A percentile compares a stretch with the other conserved stretches of the same genome.
Conservation (phyloP, 1,140 invertebrate species). For the Bombus ignitus region DNA sequence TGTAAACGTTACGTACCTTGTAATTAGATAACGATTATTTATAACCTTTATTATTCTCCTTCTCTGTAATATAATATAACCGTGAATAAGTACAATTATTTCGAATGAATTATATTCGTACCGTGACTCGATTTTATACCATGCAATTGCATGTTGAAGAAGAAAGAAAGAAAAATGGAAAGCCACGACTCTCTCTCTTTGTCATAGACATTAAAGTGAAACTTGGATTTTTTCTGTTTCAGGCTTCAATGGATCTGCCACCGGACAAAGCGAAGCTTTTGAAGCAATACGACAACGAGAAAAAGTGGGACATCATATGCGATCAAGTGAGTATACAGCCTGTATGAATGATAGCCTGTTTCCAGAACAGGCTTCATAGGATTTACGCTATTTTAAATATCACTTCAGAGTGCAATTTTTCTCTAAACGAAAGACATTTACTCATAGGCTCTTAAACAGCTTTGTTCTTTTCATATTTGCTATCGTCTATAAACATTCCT, state of each 20-base stretch:
- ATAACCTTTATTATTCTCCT: no score
- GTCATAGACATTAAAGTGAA: conserved; percentile 4
- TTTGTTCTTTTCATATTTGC: no score
- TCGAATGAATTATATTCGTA: not conserved
- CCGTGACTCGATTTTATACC: not conserved
- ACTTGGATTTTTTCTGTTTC: conserved; percentile 65
- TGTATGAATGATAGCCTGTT: not conserved
- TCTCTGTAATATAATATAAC: not conserved
- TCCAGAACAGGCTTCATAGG: no score
- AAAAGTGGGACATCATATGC: conserved; percentile 99
- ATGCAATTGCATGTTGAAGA: not conserved
- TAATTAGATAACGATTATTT: no score
- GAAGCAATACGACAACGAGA: conserved; percentile 98
- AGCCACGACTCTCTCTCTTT: not conserved
- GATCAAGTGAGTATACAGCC: conserved; percentile 91
- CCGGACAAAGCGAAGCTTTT: conserved; percentile 99
- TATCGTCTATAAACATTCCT: not conserved
- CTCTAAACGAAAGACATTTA: no score
- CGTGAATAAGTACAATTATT: not conserved
- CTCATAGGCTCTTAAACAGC: no score
- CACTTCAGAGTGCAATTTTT: not conserved
- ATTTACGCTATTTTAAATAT: not conserved
- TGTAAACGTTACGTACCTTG: no score
- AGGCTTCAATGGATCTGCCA: conserved; percentile 99
- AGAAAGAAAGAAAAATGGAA: not conserved